phyloP scores from a whole-genome alignment of 1,140 invertebrate species.

The Drosophila pectinifera region DNA sequence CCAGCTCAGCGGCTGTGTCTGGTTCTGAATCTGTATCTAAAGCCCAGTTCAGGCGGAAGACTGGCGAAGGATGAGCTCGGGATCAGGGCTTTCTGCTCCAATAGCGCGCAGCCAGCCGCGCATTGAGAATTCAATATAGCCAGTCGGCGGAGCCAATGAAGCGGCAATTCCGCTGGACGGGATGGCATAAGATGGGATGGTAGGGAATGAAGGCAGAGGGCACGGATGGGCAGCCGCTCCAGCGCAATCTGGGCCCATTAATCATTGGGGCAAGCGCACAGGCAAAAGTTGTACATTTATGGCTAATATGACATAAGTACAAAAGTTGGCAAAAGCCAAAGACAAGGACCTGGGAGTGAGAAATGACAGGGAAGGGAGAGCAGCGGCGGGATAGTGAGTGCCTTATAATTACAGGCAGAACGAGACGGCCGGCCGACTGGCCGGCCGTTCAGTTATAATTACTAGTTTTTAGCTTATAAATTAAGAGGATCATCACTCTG shows the following conservation, averaged over 20 bases:
- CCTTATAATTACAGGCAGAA: slow-evolving; percentile 78
- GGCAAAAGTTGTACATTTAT: slow-evolving; percentile 77
- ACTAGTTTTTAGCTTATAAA: slow-evolving; percentile 83
- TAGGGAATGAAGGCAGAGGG: slow-evolving; percentile 1
- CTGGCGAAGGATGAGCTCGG: slow-evolving; percentile 22
- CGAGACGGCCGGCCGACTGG: slow-evolving; percentile 31
- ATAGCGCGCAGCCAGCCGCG: slow-evolving; percentile 61
- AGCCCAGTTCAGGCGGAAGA: slow-evolving; percentile 54
- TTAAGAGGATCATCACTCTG: slow-evolving; percentile 81
- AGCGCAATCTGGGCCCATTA: slow-evolving; percentile 63
- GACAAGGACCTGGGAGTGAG: slow-evolving; percentile 54
- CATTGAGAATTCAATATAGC: slow-evolving; percentile 67
- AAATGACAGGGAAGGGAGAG: neutral
- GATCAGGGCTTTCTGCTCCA: slow-evolving; percentile 68
- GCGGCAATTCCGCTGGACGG: slow-evolving; percentile 64
- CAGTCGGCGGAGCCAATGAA: slow-evolving; percentile 63
- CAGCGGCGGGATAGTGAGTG: slow-evolving; percentile 8
- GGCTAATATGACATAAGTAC: slow-evolving; percentile 82
- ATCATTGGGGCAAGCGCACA: slow-evolving; percentile 63
- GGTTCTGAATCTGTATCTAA: slow-evolving; percentile 16
- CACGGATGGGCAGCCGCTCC: slow-evolving; percentile 21
- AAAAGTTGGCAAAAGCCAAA: slow-evolving; percentile 79
- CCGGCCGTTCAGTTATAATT: slow-evolving; percentile 77
- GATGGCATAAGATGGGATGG: too few species aligned
- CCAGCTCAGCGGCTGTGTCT: slow-evolving; percentile 19